Conservation (phyloP, 1,140 invertebrate genomes). For the Belonocnema kinseyi region DNA sequence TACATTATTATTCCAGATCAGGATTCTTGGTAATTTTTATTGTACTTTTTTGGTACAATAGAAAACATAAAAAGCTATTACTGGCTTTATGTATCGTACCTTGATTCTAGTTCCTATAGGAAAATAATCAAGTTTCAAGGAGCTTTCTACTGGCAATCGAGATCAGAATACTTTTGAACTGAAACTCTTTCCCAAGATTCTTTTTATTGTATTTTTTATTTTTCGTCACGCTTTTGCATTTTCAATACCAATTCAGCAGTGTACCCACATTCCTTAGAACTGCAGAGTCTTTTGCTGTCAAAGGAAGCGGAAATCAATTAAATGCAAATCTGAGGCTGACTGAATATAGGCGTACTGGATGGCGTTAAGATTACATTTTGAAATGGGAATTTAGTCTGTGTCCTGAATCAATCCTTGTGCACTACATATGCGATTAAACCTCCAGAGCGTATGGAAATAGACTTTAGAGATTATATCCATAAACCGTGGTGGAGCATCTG, state of each 20-base stretch:
- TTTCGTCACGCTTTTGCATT: neutral
- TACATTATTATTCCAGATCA: no score
- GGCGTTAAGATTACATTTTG: constrained; percentile 8
- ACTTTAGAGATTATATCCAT: constrained; percentile 23
- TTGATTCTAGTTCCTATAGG: no score
- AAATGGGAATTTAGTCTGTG: neutral
- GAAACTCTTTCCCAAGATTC: neutral
- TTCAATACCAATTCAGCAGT: constrained; percentile 6
- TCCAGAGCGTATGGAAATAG: neutral
- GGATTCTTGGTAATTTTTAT: no score
- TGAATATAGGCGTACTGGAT: neutral
- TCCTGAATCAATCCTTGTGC: constrained; percentile 22
- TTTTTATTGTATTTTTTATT: neutral
- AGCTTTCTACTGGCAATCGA: constrained; percentile 2
- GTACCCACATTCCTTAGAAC: neutral
- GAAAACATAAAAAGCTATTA: no score
- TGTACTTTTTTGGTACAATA: no score
- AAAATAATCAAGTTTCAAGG: neutral
- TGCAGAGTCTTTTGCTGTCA: neutral
- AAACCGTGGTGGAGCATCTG: constrained; percentile 1
- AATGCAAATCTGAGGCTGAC: constrained; percentile 23
- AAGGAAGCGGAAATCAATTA: constrained; percentile 22
- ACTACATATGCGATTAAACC: neutral
- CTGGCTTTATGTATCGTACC: no score
- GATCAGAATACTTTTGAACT: constrained; percentile 8